Evolutionary conservation across 1,140 invertebrate genomes (phyloP).

Genomic region (Conopomorpha cramerella): DNA sequence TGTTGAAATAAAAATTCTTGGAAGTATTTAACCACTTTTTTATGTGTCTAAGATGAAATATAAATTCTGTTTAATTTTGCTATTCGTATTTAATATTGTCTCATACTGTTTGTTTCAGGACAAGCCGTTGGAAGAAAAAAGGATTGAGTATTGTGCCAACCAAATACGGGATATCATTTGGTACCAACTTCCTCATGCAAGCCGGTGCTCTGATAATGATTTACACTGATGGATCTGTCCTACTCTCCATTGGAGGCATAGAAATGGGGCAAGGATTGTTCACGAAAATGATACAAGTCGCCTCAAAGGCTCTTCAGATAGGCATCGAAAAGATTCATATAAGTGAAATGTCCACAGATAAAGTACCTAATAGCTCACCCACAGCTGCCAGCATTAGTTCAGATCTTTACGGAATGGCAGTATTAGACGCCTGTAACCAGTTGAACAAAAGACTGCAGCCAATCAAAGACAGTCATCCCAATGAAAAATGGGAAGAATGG

Average conservation of each 20-base stretch:
- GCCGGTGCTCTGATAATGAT: conserved; percentile 60
- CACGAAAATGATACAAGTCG: conserved; percentile 67
- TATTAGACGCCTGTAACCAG: conserved; percentile 65
- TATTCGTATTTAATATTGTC: conserved; percentile 1
- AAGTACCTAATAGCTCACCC: conserved; percentile 70
- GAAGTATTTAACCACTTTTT: no score
- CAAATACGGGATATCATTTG: conserved; percentile 51
- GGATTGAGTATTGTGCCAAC: conserved; percentile 56
- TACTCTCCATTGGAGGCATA: conserved; percentile 67
- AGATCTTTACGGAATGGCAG: conserved; percentile 73
- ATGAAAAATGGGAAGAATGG: conserved; percentile 68
- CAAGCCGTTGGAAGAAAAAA: conserved; percentile 61
- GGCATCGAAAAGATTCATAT: conserved; percentile 65
- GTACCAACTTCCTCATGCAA: conserved; percentile 34
- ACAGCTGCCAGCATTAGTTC: conserved; percentile 71
- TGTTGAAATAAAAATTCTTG: no score
- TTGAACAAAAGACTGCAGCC: conserved; percentile 63
- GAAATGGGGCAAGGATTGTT: conserved; percentile 76
- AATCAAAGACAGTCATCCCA: conserved; percentile 56
- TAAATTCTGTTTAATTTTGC: no score
- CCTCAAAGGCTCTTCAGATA: conserved; percentile 58
- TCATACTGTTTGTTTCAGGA: conserved; percentile 16
- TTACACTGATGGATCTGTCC: conserved; percentile 66
- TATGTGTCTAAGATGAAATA: no score
- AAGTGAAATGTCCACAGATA: conserved; percentile 68